phyloP scores from a whole-genome alignment of 2,113 vertebrate species.

The Amphiprion ocellaris region DNA sequence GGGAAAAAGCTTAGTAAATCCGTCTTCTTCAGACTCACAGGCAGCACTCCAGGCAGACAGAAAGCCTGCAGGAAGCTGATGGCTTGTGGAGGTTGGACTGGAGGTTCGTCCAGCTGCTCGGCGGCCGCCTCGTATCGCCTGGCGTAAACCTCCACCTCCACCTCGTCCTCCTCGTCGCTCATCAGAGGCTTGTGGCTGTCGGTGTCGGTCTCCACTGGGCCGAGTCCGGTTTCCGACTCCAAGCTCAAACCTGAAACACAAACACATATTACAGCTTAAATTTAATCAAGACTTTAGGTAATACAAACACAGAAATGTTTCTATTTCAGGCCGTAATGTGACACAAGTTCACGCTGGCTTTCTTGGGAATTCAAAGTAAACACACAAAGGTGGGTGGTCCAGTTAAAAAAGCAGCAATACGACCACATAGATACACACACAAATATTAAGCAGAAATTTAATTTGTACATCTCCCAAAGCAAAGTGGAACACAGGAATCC shows the following conservation, averaged over 20 bases:
- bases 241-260: slow-evolving; percentile 74
- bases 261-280: background rate
- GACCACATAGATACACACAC: background rate
- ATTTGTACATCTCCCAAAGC: background rate
- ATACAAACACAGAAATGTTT: background rate
- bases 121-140: slow-evolving; percentile 79
- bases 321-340: no score
- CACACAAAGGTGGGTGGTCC: background rate
- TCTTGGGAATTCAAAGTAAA: background rate
- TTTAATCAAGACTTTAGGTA: background rate
- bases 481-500: no score
- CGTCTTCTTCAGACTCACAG: slow-evolving; percentile 82
- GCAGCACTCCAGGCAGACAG: slow-evolving; percentile 93
- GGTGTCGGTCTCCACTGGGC: slow-evolving; percentile 85
- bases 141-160: slow-evolving; percentile 74
- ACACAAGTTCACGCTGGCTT: no score
- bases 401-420: background rate
- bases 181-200: slow-evolving; percentile 93
- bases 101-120: slow-evolving; percentile 79
- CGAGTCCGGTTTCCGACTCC: slow-evolving; percentile 67
- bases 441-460: background rate
- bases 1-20: no score
- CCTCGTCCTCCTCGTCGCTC: slow-evolving; percentile 84
- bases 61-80: slow-evolving; percentile 93
- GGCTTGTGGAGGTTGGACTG: slow-evolving; percentile 68